Conservation (phyloP, 2,113 vertebrate species). For the Siniperca chuatsi region DNA sequence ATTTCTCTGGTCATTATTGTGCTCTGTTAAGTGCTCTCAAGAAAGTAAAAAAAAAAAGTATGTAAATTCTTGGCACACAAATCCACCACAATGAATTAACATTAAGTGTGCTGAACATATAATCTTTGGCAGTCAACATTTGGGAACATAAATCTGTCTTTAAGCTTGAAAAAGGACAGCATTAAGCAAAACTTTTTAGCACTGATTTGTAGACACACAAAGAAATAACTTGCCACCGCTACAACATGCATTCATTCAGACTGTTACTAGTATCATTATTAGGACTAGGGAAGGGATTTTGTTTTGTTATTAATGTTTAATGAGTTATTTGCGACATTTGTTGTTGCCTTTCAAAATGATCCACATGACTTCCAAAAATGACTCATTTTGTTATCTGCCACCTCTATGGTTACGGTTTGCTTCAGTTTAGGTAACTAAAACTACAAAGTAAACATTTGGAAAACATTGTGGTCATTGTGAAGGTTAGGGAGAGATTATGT, state of each 20-base stretch:
- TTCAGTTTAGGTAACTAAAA: neutral
- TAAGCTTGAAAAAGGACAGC: neutral
- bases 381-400: neutral
- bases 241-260: neutral
- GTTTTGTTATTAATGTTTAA: neutral
- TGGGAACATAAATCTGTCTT: neutral
- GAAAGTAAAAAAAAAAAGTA: neutral
- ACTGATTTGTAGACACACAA: neutral
- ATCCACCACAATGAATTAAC: neutral
- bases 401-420: neutral
- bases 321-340: too few species aligned
- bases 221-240: neutral
- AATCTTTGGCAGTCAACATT: neutral
- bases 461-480: neutral
- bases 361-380: neutral
- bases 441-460: neutral
- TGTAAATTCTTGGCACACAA: neutral
- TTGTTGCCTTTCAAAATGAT: neutral
- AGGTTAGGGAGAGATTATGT: neutral
- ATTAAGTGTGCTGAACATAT: neutral
- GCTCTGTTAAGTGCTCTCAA: slow-evolving; percentile 13
- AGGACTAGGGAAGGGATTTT: neutral
- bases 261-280: neutral
- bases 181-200: neutral
- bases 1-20: slow-evolving; percentile 30